phyloP scores from a whole-genome alignment of 2,113 vertebrate species.

The Manacus vitellinus region DNA sequence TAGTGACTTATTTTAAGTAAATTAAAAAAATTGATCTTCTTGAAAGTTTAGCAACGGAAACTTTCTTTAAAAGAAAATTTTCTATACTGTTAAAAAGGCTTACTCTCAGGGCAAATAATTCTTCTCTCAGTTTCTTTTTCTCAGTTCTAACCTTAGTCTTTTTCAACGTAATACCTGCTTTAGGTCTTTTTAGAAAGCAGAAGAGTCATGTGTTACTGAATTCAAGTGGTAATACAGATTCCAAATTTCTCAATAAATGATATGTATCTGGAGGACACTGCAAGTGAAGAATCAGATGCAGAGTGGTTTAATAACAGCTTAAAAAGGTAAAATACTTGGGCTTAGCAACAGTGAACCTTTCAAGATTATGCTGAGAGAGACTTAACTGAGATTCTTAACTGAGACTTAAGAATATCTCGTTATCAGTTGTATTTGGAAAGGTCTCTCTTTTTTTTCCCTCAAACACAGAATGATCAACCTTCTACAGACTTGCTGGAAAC shows the following conservation, averaged over 20 bases:
- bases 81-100: neutral
- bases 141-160: neutral
- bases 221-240: neutral
- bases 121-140: neutral
- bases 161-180: neutral
- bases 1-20: neutral
- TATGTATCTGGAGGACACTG: neutral
- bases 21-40: neutral
- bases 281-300: neutral
- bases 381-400: neutral
- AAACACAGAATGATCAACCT: neutral
- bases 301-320: neutral
- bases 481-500: neutral
- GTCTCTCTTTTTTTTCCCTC: neutral
- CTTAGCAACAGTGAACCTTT: neutral
- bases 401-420: neutral
- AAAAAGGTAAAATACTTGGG: neutral
- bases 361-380: neutral
- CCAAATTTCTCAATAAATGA: neutral
- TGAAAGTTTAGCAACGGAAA: neutral
- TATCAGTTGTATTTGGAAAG: neutral
- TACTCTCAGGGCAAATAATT: neutral
- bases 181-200: neutral
- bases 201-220: neutral
- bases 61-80: neutral